phyloP scores from a whole-genome alignment of 2,113 vertebrate species.

The Etheostoma cragini region DNA sequence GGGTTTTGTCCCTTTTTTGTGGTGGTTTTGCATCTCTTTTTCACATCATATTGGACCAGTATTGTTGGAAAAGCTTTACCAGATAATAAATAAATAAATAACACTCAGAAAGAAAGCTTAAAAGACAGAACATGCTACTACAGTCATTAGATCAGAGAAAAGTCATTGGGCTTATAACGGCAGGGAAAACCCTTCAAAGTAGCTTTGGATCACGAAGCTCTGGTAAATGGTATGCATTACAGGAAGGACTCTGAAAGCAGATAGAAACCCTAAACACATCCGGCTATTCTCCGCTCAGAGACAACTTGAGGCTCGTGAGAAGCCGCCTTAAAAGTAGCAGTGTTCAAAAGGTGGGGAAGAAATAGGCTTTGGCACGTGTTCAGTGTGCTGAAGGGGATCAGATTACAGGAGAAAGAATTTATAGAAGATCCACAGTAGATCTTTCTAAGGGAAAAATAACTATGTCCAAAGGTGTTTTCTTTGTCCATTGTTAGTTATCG shows the following conservation, averaged over 20 bases:
- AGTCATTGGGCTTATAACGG: no score
- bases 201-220: not conserved
- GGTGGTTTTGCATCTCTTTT: no score
- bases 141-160: no score
- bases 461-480: conserved; percentile 22
- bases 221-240: not conserved
- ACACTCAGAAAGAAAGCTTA: no score
- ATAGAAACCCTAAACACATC: not conserved
- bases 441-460: conserved; percentile 20
- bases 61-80: no score
- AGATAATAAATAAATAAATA: no score
- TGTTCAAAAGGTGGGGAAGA: conserved; percentile 59
- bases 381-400: conserved; percentile 37
- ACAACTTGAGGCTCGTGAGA: not conserved
- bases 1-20: no score
- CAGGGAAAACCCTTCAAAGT: not conserved
- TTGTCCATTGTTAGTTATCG: not conserved
- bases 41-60: no score
- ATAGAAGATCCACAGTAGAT: conserved; percentile 47
- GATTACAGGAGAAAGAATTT: conserved; percentile 70
- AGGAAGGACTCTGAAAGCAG: not conserved
- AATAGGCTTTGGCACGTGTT: conserved; percentile 67
- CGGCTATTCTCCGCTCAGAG: not conserved
- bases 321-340: conserved; percentile 13
- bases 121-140: no score